Conservation (phyloP, 1,140 invertebrate genomes). For the Drosophila sturtevanti region DNA sequence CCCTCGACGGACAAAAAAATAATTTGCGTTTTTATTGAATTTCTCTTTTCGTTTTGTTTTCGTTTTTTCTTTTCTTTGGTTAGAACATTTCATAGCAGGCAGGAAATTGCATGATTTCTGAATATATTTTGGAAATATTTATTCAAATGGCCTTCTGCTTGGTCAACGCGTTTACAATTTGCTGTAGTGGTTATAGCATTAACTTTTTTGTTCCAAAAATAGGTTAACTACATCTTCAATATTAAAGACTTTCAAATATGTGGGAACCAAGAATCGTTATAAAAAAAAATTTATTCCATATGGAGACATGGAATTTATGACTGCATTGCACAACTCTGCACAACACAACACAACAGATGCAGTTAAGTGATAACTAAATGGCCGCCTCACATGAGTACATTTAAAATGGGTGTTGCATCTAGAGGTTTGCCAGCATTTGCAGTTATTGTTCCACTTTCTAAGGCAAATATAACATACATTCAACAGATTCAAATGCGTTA, state of each 20-base stretch:
- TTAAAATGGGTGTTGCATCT: not conserved
- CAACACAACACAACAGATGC: conserved; percentile 14
- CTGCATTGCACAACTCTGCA: conserved; percentile 16
- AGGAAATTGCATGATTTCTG: conserved; percentile 9
- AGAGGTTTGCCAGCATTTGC: not conserved
- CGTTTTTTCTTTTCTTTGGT: not conserved
- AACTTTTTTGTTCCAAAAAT: too few relatives aligned
- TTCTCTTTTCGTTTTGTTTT: not conserved
- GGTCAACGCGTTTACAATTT: not conserved
- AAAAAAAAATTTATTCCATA: not conserved
- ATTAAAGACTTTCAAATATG: too few relatives aligned
- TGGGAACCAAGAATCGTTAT: not conserved
- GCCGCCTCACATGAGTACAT: not conserved
- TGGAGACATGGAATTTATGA: conserved; percentile 21
- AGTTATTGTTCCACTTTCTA: too few relatives aligned
- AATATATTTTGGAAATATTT: conserved; percentile 6
- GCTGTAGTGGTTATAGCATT: not conserved
- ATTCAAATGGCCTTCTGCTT: not conserved
- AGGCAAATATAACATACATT: too few relatives aligned
- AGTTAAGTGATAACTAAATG: conserved; percentile 34
- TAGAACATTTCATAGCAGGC: conserved; percentile 2
- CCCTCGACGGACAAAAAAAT: not conserved
- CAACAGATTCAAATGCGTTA: too few relatives aligned
- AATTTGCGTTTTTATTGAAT: conserved; percentile 8
- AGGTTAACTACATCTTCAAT: too few relatives aligned